These are phyloP conservation scores for Otus scops DNA, from an alignment of 2,797 vertebrate species.

Conservation along the genomic window DNA sequence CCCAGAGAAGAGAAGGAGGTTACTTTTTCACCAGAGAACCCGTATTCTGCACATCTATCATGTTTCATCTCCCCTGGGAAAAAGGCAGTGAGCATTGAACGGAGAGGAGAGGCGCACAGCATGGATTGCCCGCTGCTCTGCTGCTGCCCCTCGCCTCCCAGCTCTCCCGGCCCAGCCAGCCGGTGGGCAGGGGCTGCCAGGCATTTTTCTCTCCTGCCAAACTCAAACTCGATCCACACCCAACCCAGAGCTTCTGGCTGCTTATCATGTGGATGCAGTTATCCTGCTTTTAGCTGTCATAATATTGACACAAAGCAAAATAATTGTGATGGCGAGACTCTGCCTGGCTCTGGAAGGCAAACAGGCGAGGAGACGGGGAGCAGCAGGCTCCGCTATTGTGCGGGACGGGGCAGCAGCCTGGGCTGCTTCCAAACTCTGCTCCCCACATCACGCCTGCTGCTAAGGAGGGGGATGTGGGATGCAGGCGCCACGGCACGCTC, in stretches of 20 bases:
- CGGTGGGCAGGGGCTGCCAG: not conserved
- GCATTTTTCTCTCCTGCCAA: not conserved
- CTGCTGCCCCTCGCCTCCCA: not conserved
- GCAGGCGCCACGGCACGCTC: not conserved
- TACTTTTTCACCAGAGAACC: not conserved
- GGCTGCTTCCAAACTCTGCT: slow-evolving; percentile 12
- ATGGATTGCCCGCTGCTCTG: not conserved
- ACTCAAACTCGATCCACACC: not conserved
- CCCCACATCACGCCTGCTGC: not conserved
- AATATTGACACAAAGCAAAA: slow-evolving; percentile 79
- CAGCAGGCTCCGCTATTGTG: not conserved
- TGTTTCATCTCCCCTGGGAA: not conserved
- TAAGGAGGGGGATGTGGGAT: not conserved
- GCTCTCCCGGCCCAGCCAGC: not conserved
- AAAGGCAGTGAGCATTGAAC: not conserved
- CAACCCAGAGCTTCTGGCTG: slow-evolving; percentile 61
- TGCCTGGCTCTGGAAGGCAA: slow-evolving; percentile 43
- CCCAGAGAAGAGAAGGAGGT: not conserved
- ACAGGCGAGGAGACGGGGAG: slow-evolving; percentile 2
- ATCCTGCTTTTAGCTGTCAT: slow-evolving; percentile 72
- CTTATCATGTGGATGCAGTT: slow-evolving; percentile 72
- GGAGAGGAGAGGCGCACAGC: accelerated
- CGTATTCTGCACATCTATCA: not conserved
- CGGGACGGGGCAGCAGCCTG: not conserved
- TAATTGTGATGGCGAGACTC: slow-evolving; percentile 48